Percentiles rank a stretch among this genome's conserved stretches.
phyloP scores from a whole-genome alignment of 2,113 vertebrate genomes.

The Pelvicachromis taeniatus region DNA sequence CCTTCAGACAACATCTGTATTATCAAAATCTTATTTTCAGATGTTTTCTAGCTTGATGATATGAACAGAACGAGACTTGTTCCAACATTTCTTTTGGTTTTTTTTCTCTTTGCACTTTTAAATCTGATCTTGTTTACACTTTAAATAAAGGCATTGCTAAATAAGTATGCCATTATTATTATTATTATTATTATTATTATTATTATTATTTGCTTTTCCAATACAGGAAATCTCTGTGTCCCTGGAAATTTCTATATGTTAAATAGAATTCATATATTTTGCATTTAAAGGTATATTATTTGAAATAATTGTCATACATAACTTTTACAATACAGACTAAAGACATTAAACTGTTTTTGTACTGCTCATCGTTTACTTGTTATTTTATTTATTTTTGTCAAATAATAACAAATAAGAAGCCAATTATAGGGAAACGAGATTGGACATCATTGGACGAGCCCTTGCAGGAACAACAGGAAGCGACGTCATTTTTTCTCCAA shows the following conservation, averaged over 20 bases:
- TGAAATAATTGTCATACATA: background rate
- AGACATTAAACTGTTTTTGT: background rate
- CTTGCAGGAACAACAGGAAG: background rate
- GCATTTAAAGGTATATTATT: background rate
- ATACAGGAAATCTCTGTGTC: background rate
- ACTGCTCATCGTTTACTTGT: background rate
- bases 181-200: background rate
- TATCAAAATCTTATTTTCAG: background rate
- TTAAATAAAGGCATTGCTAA: background rate
- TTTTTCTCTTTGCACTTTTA: conserved; percentile 7
- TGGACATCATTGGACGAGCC: background rate
- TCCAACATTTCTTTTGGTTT: background rate
- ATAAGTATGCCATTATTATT: background rate
- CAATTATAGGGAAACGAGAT: background rate
- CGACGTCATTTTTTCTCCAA: background rate
- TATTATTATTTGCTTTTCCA: background rate
- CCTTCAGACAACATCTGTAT: background rate
- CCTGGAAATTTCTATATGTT: background rate
- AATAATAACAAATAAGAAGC: background rate
- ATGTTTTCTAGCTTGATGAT: background rate
- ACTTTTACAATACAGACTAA: background rate
- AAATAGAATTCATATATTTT: background rate
- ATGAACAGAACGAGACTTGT: background rate
- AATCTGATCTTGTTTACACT: background rate
- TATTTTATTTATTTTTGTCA: background rate